These are phyloP conservation scores for Holothuria leucospilota DNA, from an alignment of 53 echinoderm and acorn worm species.

Conservation along the genomic window DNA sequence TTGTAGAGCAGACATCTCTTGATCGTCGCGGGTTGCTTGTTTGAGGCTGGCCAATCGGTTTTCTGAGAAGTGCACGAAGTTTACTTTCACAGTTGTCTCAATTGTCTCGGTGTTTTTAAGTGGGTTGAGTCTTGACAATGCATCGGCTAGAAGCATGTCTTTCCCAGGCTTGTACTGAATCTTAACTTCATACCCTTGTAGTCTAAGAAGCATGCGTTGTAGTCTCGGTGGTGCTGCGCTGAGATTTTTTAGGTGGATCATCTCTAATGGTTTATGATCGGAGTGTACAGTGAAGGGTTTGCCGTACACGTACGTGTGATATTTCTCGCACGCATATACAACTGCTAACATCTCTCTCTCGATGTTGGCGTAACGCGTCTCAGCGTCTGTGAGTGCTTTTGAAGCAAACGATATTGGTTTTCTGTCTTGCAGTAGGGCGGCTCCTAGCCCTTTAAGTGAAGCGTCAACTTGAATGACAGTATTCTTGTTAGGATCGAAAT, in stretches of 20 bases:
- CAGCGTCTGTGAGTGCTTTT: constrained; percentile 67
- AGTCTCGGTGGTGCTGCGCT: constrained; percentile 71
- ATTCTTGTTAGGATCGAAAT: constrained; percentile 70
- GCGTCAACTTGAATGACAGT: constrained; percentile 70
- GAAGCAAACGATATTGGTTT: constrained; percentile 62
- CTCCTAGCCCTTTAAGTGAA: constrained; percentile 62
- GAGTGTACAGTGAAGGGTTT: constrained; percentile 68
- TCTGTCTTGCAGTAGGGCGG: constrained; percentile 62
- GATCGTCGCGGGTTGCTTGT: constrained; percentile 51
- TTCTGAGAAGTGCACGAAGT: constrained; percentile 73
- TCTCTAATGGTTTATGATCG: constrained; percentile 80
- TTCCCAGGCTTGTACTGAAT: constrained; percentile 66
- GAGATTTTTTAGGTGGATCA: constrained; percentile 70
- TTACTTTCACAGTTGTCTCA: constrained; percentile 41
- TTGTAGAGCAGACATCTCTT: constrained; percentile 50
- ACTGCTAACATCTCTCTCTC: constrained; percentile 76
- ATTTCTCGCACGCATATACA: constrained; percentile 70
- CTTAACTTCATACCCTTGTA: constrained; percentile 62
- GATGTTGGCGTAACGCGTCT: constrained; percentile 74
- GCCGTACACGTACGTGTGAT: constrained; percentile 80
- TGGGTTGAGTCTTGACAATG: constrained; percentile 70
- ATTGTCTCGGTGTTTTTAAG: not conserved
- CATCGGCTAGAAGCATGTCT: constrained; percentile 64
- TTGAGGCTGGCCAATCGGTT: constrained; percentile 31
- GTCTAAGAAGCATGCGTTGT: constrained; percentile 60